phyloP scores from a whole-genome alignment of 1,140 invertebrate species.

The Temnothorax longispinosus region DNA sequence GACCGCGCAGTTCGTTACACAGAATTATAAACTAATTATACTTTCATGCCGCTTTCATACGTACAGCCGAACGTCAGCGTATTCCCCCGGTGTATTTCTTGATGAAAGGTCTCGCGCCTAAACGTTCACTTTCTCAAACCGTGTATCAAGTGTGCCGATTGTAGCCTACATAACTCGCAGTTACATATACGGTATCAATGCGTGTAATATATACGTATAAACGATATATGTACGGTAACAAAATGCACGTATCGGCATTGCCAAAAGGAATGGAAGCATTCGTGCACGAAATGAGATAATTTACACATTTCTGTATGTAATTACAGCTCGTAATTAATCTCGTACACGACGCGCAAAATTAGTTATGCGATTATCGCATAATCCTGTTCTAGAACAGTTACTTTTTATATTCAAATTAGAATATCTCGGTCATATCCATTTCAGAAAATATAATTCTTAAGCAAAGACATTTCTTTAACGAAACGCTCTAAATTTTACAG shows the following conservation, averaged over 20 bases:
- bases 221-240: background rate
- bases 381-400: background rate
- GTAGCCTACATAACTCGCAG: constrained; percentile 9
- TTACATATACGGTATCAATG: background rate
- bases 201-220: background rate
- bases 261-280: background rate
- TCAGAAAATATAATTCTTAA: background rate
- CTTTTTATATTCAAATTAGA: background rate
- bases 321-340: constrained; percentile 14
- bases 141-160: constrained; percentile 27
- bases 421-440: background rate
- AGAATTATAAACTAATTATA: constrained; percentile 43
- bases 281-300: constrained; percentile 15
- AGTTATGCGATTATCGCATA: background rate
- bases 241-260: background rate
- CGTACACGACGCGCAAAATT: background rate
- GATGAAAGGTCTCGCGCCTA: constrained; percentile 52
- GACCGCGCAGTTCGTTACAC: constrained; percentile 25
- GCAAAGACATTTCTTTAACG: background rate
- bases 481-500: background rate
- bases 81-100: background rate
- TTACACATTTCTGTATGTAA: constrained; percentile 10
- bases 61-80: background rate
- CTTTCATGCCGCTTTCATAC: background rate
- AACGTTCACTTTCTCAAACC: constrained; percentile 59